phyloP scores from a whole-genome alignment of 2,888 invertebrate species.

The Ethmia dodecea region DNA sequence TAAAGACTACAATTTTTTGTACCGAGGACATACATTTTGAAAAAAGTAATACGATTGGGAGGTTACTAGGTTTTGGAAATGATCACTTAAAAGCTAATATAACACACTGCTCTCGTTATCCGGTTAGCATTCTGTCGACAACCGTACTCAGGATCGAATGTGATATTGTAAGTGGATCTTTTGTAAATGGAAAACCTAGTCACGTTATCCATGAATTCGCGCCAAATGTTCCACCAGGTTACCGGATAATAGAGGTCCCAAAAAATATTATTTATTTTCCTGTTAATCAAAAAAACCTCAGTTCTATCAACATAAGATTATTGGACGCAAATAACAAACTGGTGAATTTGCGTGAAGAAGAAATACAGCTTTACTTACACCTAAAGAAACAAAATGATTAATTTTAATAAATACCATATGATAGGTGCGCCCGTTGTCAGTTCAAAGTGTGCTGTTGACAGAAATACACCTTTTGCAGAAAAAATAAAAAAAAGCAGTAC shows the following conservation, averaged over 20 bases:
- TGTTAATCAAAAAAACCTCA: conserved; percentile 11
- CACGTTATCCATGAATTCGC: too few relatives aligned
- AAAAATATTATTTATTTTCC: too few relatives aligned
- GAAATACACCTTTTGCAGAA: not conserved
- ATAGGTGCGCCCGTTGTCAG: too few relatives aligned
- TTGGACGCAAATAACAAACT: conserved; percentile 8
- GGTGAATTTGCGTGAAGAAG: too few relatives aligned
- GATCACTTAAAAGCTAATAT: conserved; percentile 4
- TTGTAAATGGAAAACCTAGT: too few relatives aligned
- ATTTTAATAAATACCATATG: too few relatives aligned
- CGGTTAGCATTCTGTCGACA: conserved; percentile 7
- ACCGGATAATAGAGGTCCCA: conserved; percentile 8
- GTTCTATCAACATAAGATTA: conserved; percentile 10
- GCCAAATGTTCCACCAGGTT: conserved; percentile 8
- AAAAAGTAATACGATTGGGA: conserved; percentile 1
- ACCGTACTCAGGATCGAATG: conserved; percentile 10
- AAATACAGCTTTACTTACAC: too few relatives aligned
- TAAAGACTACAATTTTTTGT: conserved; percentile 2
- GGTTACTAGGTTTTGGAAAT: conserved; percentile 4
- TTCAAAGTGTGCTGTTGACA: too few relatives aligned
- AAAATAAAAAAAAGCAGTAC: not conserved
- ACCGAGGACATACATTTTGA: conserved; percentile 4
- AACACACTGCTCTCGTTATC: conserved; percentile 6
- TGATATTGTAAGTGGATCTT: too few relatives aligned
- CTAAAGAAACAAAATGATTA: too few relatives aligned